Base-by-base conservation (phyloP, 2,888 invertebrate species). In the Lissocephala sabroskyi region DNA sequence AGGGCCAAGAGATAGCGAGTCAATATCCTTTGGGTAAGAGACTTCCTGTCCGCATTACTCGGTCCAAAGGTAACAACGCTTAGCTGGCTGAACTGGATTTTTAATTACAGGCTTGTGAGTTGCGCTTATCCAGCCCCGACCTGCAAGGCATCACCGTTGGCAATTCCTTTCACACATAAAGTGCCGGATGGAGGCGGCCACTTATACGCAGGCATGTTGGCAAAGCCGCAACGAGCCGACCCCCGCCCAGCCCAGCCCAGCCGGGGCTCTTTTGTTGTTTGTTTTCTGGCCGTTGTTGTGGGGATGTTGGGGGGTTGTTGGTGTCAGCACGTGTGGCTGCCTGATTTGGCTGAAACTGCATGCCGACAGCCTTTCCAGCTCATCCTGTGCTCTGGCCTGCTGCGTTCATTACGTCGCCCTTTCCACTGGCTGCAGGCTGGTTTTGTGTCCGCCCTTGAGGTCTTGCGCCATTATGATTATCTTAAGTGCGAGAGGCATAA, bases 321-420 rank as follows among this genome's bases (percentile, higher is more conserved):
- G 52, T 64, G 67, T 59, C 73, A 60, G 57, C 62, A 74, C 68
- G 55, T 76, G 68, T 19, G 37, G 49, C 47, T 23, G 23, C 29
- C 42, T 45, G 37, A 39, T 42, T 48, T 44, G 54, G 71, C 23
- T 23, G 23, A 23, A 23, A 23, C 7, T 3, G 23, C 23, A 23
- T 23, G 23, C 7, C 23, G 3, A 23, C 23, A 23, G 23, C 4
- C 23, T 23, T 23, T 23, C 23, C 23, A 7, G 23, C 23, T 23
- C n/a, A n/a, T n/a, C n/a, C n/a, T n/a, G n/a, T n/a, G n/a, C n/a
- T n/a, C n/a, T n/a, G n/a, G n/a, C n/a, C n/a, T n/a, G n/a, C n/a
- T n/a, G n/a, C n/a, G n/a, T n/a, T n/a, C n/a, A n/a, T n/a, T n/a
- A n/a, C n/a, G n/a, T n/a, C n/a, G n/a, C n/a, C n/a, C n/a, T n/a